Evolutionary conservation across 1,140 invertebrate genomes (phyloP), one percentile per base, ranked within the genome.

Genomic region (Psix sp.): DNA sequence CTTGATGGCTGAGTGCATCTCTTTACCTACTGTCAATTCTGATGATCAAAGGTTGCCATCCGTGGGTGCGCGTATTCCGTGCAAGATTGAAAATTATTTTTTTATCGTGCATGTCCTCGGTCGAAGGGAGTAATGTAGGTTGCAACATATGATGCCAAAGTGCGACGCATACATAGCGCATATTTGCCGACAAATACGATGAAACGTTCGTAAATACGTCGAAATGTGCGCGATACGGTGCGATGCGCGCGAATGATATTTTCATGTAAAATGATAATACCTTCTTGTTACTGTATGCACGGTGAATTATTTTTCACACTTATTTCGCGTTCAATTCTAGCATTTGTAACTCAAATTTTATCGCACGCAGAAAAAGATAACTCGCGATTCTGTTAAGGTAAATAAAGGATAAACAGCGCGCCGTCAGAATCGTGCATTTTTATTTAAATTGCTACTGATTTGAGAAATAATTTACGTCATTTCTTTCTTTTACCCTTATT

Each of bases 71-170:
- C 48, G 52, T 45, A 51, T 56, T 67, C 57, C 45, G 63, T 43
- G 57, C 51, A 63, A 65, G 52, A 74, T 74, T 70, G 65, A 74
- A 74, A 74, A 70, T 74, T 68, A 74, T 74, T 74, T 74, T 74
- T 74, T 74, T 74, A 74, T 74, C 65, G 72, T 54, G 72, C 72
- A 59, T 54, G 52, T 63, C 29, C 33, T 52, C 39, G 63, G 16
- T 36, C 26, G 72, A 56, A 49, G 65, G 65, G 72, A 59, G 54
- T 74, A 70, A 74, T 68, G 52, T 70, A 68, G 62, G 51, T 63
- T 54, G 63, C 43, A 51, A 51, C 63, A 51, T 49, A 56, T 49
- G 49, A 57, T 62, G 63, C 24, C 43, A 31, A 26, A 51, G 26
- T 9, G 33, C 18, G 16, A 15, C 26, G 38, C 35, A 51, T 51